phyloP scores from a whole-genome alignment of 1,140 invertebrate genomes.

The Leptinotarsa defecta region DNA sequence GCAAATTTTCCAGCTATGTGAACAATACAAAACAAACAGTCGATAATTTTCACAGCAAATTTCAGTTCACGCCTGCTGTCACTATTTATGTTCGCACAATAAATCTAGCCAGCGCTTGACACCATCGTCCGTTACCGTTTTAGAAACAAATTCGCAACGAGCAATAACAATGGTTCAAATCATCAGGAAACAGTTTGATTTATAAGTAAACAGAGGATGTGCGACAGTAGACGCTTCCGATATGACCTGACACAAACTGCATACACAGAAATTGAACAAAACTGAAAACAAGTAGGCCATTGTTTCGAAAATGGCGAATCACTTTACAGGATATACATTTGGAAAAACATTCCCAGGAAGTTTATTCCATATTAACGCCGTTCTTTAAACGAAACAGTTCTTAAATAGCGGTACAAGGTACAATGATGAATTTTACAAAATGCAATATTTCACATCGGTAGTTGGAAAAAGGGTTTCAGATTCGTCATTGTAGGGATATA shows the following conservation, averaged over 20 bases:
- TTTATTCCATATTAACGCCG: too few species aligned
- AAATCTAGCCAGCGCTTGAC: constrained; percentile 13
- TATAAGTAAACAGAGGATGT: constrained; percentile 12
- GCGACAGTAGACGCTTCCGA: constrained; percentile 12
- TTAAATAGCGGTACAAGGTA: too few species aligned
- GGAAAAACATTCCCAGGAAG: too few species aligned
- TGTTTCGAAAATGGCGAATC: too few species aligned
- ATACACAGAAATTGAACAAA: not conserved
- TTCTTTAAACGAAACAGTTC: too few species aligned
- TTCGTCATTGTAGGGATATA: too few species aligned
- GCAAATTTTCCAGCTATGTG: too few species aligned
- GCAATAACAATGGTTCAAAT: constrained; percentile 22
- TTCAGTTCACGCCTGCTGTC: constrained; percentile 7
- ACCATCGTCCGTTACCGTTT: constrained; percentile 3
- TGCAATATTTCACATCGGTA: too few species aligned
- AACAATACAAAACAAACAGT: not conserved
- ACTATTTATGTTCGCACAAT: constrained; percentile 10
- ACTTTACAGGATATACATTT: too few species aligned
- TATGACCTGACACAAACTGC: not conserved
- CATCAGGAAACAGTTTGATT: constrained; percentile 20
- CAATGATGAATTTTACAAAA: too few species aligned
- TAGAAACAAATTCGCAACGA: constrained; percentile 20
- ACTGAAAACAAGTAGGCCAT: too few species aligned
- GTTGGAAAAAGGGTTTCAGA: too few species aligned
- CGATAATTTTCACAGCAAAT: not conserved